Base-by-base conservation (phyloP, 2,113 vertebrate species). In the Lichenostomus cassidix region DNA sequence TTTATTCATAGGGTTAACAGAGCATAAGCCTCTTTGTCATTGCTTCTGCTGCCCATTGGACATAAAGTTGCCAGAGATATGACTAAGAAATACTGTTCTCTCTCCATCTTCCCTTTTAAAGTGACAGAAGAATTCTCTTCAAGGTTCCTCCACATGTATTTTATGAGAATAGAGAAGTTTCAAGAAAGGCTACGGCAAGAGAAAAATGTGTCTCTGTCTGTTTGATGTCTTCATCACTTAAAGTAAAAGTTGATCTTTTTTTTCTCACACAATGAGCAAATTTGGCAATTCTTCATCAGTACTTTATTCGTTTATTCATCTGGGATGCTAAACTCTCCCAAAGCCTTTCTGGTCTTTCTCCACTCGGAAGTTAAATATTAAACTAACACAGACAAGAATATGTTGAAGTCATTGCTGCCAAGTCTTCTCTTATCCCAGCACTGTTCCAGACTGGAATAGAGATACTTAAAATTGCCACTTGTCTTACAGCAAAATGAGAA, bases 241-340 rank as follows among this genome's bases (percentile, higher is more conserved):
- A 76, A 44, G 8, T 29, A 52, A 10, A 39, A 21, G 15, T 16
- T 0, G 1, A 15, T 5, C 0, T 9, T 29, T 18, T 29, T 84
- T 64, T 60, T 11, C 31, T 65, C 27, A 9, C 7, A 50, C 83
- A 35, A 55, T 8, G 1, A 71, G 5, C 1, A 58, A 53, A 78
- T 84, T 19, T 69, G 27, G 2, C 6, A 56, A 52, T 65, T 53
- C 14, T 74, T 78, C 37, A 63, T 5, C 37, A 58, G 3, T 28
- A 56, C 4, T 83, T 64, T 29, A n/a, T 46, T 35, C 16, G 62
- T 53, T 47, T 21, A 23, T 81, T 52, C 5, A 62, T 49, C 24
- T 65, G 12, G 12, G 9, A 4, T 53, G 14, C 16, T 65, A 65
- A 3, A 4, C 6, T 94, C 16, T 65, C 8, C 24, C 49, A 39